These are phyloP conservation scores for Epirrhoe alternata DNA, from an alignment of 2,888 invertebrate species.

Conservation along the genomic window DNA sequence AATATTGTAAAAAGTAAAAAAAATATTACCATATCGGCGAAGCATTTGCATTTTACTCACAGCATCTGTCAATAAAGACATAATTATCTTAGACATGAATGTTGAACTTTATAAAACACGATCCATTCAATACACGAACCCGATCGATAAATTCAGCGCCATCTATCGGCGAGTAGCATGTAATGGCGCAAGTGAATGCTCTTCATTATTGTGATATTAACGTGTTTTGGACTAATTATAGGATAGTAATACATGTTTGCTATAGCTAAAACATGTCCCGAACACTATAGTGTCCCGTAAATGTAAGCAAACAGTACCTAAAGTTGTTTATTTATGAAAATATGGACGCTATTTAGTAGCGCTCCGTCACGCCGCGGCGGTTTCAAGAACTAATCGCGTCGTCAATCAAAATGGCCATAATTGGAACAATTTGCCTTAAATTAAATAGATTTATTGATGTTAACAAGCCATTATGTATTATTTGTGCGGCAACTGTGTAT, in stretches of 20 bases:
- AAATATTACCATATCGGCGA: neutral
- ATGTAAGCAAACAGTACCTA: neutral
- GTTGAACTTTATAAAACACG: constrained; percentile 18
- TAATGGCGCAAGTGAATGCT: neutral
- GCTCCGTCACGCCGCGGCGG: constrained; percentile 60
- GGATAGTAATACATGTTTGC: neutral
- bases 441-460: constrained; percentile 78
- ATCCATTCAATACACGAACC: constrained; percentile 22
- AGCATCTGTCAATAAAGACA: constrained; percentile 3
- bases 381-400: constrained; percentile 52
- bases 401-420: constrained; percentile 68
- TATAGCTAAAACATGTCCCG: neutral
- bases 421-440: constrained; percentile 73
- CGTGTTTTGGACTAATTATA: neutral
- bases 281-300: neutral
- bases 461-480: constrained; percentile 55
- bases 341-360: constrained; percentile 42
- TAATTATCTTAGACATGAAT: neutral
- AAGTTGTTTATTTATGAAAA: neutral
- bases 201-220: neutral
- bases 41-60: neutral
- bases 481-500: constrained; percentile 42
- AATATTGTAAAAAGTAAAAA: neutral
- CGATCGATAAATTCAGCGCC: constrained; percentile 60
- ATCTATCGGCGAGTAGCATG: constrained; percentile 74